phyloP scores from a whole-genome alignment of 2,888 invertebrate species.

The Rhogogaster chlorosoma region DNA sequence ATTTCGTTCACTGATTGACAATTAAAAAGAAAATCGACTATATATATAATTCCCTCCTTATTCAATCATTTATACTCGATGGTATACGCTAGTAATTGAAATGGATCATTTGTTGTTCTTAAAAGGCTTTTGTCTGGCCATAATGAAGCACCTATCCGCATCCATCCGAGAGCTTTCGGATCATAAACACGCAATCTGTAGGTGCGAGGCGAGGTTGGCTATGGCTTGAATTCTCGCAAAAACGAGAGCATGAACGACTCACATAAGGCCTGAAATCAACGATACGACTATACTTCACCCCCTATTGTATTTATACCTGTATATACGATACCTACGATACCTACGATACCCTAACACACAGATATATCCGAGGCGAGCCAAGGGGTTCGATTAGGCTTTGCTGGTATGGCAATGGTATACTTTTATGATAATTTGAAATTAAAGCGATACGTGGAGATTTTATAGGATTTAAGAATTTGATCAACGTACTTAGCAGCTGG shows the following conservation, averaged over 20 bases:
- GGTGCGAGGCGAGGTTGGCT: background rate
- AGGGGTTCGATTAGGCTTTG: background rate
- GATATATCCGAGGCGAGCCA: background rate
- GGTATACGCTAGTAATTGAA: background rate
- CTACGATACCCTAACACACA: background rate
- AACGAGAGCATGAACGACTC: slow-evolving; percentile 7
- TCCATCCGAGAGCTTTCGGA: slow-evolving; percentile 25
- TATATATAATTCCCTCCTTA: background rate
- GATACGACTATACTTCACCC: background rate
- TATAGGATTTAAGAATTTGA: background rate
- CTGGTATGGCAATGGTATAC: background rate
- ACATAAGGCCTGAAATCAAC: background rate
- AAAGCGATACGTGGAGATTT: background rate
- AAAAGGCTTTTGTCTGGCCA: slow-evolving; percentile 22
- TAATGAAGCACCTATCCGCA: slow-evolving; percentile 25
- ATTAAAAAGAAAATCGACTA: background rate
- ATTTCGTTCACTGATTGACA: too few relatives aligned
- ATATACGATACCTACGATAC: too few relatives aligned
- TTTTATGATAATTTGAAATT: background rate
- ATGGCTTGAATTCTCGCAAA: background rate
- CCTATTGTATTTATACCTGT: background rate
- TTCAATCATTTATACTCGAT: background rate
- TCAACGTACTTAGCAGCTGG: background rate
- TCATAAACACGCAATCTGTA: slow-evolving; percentile 39
- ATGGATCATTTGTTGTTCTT: slow-evolving; percentile 18